These are phyloP conservation scores for Cephalotes varians DNA, from an alignment of 2,888 invertebrate genomes.

Conservation along the genomic window DNA sequence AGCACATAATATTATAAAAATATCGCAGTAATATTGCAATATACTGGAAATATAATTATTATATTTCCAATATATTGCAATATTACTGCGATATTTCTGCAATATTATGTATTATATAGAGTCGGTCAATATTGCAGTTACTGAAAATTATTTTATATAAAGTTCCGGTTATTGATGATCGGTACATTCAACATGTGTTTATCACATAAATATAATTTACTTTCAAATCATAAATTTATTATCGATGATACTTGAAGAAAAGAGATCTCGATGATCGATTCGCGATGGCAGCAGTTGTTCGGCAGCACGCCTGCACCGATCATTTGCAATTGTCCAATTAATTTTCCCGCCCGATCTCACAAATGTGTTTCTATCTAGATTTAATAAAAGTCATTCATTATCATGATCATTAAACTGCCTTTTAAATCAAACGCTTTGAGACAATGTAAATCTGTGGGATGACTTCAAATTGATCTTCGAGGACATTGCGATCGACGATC, in stretches of 20 bases:
- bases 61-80: no score
- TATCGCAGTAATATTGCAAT: no score
- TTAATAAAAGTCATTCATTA: not conserved
- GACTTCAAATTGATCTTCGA: not conserved
- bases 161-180: not conserved
- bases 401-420: not conserved
- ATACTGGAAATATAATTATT: no score
- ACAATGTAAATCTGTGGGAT: not conserved
- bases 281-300: not conserved
- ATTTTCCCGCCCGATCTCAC: not conserved
- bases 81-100: no score
- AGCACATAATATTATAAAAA: no score
- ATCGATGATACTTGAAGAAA: not conserved
- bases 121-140: no score
- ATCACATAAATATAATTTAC: not conserved
- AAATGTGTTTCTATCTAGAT: not conserved
- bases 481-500: constrained; percentile 6
- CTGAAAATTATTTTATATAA: no score
- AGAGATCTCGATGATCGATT: constrained; percentile 21
- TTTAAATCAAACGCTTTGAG: not conserved
- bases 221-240: not conserved
- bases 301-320: not conserved
- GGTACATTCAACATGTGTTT: not conserved
- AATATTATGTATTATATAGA: no score
- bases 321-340: not conserved